Base-by-base conservation (phyloP, 2,113 vertebrate species). In the Halichoerus grypus region DNA sequence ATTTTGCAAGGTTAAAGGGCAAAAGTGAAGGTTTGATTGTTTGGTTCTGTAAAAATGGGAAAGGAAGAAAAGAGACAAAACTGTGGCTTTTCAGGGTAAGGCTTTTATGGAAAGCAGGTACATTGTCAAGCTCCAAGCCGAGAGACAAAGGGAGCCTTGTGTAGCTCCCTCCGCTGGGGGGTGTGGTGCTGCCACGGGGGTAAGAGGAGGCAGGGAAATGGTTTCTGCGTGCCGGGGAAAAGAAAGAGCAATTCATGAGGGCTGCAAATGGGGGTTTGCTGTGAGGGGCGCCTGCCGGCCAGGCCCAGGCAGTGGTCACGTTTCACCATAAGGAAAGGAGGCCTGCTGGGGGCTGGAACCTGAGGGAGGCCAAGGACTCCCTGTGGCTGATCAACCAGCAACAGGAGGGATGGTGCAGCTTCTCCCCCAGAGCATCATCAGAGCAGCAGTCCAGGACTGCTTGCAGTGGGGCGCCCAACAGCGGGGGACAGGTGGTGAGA, bases 141-240 rank as follows among this genome's bases (percentile, higher is more conserved):
- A 72, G 91, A 77, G 98, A 99, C 98, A 99, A 99, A 98, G 98
- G 96, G 86, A 77, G 98, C 98, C 96, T 99, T 99, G 98, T 99
- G 95, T 74, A 61, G 92, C 93, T 97, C 94, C 86, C 97, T 95
- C 95, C 14, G 21, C 98, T 94, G 94, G 97, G 94, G 93, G 4
- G 95, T 91, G 97, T 97, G 94, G 95, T 96, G 96, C 97, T 92
- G 82, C 33, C 39, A 95, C 57, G 87, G 97, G 91, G 98, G 97
- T 87, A 67, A 93, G 59, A 67, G 96, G 96, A 97, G 96, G 96
- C 97, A 81, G 96, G 97, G 97, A 97, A 69, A 88, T 65, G 96
- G 89, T 94, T 98, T 98, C 97, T 57, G 95, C 98, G 92, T 89
- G 53, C 84, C 18, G 31, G 46, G 88, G 97, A 97, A 98, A 98